Evolutionary conservation across 2,797 vertebrate species (phyloP).

Genomic region (Mormyrops boulengeri): DNA sequence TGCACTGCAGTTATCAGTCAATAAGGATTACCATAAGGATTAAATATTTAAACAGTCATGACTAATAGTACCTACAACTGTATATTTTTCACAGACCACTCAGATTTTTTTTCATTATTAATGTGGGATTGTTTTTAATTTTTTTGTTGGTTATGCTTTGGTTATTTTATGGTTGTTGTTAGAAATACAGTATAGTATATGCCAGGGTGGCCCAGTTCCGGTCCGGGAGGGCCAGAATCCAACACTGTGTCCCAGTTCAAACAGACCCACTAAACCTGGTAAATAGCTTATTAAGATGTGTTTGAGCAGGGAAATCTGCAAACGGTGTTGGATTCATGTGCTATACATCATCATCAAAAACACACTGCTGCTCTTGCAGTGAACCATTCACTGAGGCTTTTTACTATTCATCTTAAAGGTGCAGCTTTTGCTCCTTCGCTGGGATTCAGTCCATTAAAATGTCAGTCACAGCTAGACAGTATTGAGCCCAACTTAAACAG

Average conservation of each 20-base stretch:
- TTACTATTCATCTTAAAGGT: not conserved
- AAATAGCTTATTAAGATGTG: not conserved
- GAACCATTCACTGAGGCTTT: not conserved
- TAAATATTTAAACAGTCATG: not conserved
- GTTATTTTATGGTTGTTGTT: not conserved
- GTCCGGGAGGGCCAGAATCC: not conserved
- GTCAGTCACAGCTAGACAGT: not conserved
- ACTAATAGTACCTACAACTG: not conserved
- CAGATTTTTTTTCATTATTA: not conserved
- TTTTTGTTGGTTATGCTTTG: not conserved
- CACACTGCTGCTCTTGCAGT: not conserved
- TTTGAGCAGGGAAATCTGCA: not conserved
- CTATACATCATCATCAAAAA: not conserved
- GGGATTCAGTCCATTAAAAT: not conserved
- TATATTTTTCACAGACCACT: not conserved
- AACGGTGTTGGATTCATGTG: not conserved
- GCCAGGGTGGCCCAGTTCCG: not conserved
- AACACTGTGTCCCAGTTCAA: not conserved
- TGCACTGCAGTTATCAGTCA: not conserved
- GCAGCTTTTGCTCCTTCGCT: not conserved
- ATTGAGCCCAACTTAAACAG: conserved; percentile 6
- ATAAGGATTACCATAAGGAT: not conserved
- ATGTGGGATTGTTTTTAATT: not conserved
- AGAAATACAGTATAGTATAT: not conserved
- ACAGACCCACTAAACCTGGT: not conserved